Evolutionary conservation across 2,888 invertebrate genomes (phyloP), one percentile per base, ranked within the genome.

Genomic region (Chrysotoxum bicinctum): DNA sequence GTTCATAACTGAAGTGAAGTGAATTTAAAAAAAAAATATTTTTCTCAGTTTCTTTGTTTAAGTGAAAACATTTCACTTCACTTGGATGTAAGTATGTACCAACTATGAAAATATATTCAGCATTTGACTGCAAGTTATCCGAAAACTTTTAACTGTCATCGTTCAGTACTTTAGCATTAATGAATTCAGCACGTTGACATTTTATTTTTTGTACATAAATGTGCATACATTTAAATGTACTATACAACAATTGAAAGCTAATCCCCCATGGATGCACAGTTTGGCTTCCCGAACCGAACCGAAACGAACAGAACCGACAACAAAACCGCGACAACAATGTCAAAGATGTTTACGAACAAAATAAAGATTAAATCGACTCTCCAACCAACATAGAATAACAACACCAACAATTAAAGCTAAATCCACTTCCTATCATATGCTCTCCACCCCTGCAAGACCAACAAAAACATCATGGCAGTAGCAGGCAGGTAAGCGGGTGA

Each of bases 221-320:
- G 12, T 10, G 16, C 7, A 26, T 23, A 37, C 6, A 64, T 30
- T 45, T 50, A 60, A 23, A 54, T 54, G 21, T 70, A 37, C 32
- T 10, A 23, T 40, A 62, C 72, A 72, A 73, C 80, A 76, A 80
- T 79, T 80, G 85, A 77, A 85, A 85, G 72, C 64, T 85, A 85
- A 85, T 85, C 76, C 68, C 35, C 35, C 19, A 56, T 81, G 73
- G 56, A 77, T 69, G 62, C 80, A 85, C 69, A 81, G 80, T 85
- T 85, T 85, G 85, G 85, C 85, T 85, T 85, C 85, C 85, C 85
- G 85, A 80, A 73, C 80, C 80, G 80, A 80, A 69, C 72, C 68
- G 60, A 73, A n/a, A n/a, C 85, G 85, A 80, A 73, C 80, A 76
- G 80, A 80, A 69, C 72, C 68, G 60, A 73, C 80, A 72, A 58